These are phyloP conservation scores for Candoia aspera DNA, from an alignment of 2,113 vertebrate species.

Conservation along the genomic window DNA sequence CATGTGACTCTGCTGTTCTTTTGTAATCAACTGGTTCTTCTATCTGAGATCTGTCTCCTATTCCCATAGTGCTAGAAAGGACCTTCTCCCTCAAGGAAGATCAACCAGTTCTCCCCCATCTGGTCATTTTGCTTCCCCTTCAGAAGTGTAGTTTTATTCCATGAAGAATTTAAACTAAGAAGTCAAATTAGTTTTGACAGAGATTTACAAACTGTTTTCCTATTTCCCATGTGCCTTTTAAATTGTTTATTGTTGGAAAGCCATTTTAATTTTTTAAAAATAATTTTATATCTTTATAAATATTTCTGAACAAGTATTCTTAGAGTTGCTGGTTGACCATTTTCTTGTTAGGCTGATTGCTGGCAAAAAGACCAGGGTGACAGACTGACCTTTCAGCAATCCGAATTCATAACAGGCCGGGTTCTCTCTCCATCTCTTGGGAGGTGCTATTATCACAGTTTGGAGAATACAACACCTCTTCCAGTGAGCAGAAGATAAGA, in stretches of 20 bases:
- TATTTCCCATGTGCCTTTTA: not conserved
- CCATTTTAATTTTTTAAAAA: not conserved
- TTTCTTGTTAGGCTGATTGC: not conserved
- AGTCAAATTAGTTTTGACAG: not conserved
- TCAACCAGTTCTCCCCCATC: not conserved
- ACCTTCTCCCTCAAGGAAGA: not conserved
- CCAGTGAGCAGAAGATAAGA: not conserved
- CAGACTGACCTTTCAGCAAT: not conserved
- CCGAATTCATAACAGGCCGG: not conserved
- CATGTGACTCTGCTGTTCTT: not conserved
- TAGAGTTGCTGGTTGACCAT: not conserved
- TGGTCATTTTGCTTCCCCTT: not conserved
- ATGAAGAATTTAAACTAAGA: not conserved
- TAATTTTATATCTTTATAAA: not conserved
- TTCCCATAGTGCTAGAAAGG: not conserved
- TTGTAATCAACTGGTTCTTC: not conserved
- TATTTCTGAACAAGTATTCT: not conserved
- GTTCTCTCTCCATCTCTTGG: not conserved
- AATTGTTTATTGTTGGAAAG: not conserved
- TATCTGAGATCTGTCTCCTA: not conserved
- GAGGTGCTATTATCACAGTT: not conserved
- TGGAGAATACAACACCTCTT: not conserved
- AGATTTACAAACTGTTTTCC: not conserved
- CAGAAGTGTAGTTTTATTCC: not conserved
- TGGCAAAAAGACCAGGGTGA: not conserved